Conservation (phyloP, 30 jellyfish, hydroid and myxozoan species). For the Hydractinia echinata region DNA sequence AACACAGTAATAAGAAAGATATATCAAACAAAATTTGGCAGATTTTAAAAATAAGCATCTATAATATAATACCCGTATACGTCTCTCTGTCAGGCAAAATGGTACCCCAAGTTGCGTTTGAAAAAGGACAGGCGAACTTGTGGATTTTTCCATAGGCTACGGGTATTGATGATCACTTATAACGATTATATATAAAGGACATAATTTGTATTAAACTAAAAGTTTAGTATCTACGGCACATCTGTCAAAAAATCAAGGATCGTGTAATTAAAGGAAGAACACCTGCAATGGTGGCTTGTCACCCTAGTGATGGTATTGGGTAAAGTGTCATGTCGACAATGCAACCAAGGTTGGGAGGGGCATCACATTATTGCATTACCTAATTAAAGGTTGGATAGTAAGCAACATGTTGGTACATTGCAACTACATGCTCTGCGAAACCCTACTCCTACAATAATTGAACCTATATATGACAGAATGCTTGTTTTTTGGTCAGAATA, state of each 20-base stretch:
- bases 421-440: conserved; percentile 51
- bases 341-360: conserved; percentile 83
- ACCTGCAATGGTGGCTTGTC: conserved; percentile 90
- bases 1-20: no score
- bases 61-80: no score
- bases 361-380: conserved; percentile 61
- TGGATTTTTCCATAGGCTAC: no score
- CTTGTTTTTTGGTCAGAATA: conserved; percentile 76
- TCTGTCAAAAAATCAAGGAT: conserved; percentile 7
- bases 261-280: conserved; percentile 45
- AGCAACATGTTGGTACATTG: conserved; percentile 71
- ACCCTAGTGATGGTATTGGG: conserved; percentile 87
- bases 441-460: conserved; percentile 31
- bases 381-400: conserved; percentile 56
- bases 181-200: conserved; percentile 20
- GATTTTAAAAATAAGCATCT: no score
- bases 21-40: no score
- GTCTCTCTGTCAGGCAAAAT: no score
- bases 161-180: no score
- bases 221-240: conserved; percentile 27
- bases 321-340: conserved; percentile 87
- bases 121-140: no score
- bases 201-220: conserved; percentile 3
- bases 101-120: no score
- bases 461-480: conserved; percentile 60